Percentiles rank a stretch among this genome's conserved stretches.
Conservation (phyloP, 2,797 vertebrate species). For the Morelia viridis region DNA sequence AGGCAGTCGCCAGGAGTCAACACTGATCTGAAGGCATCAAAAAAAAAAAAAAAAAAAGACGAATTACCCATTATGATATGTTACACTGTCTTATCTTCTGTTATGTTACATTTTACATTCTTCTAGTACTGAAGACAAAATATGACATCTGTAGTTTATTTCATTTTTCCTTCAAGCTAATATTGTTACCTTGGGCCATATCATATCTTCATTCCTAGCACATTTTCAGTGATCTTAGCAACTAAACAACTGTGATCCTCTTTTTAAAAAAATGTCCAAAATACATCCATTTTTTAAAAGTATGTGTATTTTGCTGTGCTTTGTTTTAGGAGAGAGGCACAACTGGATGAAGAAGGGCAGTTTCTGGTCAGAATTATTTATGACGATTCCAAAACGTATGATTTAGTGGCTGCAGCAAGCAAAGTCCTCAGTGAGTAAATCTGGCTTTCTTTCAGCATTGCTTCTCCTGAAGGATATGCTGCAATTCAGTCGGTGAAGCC, state of each 20-base stretch:
- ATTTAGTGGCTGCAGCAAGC: slow-evolving; percentile 94
- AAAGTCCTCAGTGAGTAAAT: slow-evolving; percentile 95
- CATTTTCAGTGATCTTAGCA: background rate
- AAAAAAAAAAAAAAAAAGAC: background rate
- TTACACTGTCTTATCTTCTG: background rate
- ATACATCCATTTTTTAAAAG: background rate
- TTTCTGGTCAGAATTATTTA: slow-evolving; percentile 99
- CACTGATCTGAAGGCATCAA: background rate
- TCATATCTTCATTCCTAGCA: background rate
- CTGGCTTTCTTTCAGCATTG: background rate
- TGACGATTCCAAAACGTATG: slow-evolving; percentile 97
- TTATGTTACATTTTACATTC: background rate
- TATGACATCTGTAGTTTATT: background rate
- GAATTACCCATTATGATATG: background rate
- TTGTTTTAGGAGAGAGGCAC: slow-evolving; percentile 89
- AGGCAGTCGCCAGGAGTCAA: background rate
- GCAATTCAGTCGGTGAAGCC: background rate
- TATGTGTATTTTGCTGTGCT: background rate
- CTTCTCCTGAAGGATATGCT: background rate
- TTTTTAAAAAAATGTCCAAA: background rate
- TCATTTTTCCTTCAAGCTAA: background rate
- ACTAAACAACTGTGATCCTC: background rate
- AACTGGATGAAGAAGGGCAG: slow-evolving; percentile 97
- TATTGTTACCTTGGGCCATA: background rate
- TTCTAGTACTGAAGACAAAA: background rate